phyloP scores from a whole-genome alignment of 2,113 vertebrate species.

The Carassius gibelio region DNA sequence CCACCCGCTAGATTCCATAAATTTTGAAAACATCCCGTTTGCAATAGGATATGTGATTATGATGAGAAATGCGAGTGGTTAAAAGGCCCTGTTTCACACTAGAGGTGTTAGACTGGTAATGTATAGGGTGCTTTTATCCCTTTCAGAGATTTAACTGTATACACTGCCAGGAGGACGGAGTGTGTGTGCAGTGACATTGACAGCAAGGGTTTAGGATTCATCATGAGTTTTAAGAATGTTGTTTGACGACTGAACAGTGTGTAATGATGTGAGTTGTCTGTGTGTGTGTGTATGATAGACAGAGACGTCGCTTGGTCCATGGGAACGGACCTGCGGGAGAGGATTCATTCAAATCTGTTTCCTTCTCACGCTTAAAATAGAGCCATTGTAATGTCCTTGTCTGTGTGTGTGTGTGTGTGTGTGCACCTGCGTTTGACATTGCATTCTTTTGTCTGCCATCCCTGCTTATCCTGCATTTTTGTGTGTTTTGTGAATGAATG shows the following conservation, averaged over 20 bases:
- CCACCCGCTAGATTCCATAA: slow-evolving; percentile 12
- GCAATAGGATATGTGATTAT: slow-evolving; percentile 37
- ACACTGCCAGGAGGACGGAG: background rate
- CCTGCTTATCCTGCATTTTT: slow-evolving; percentile 24
- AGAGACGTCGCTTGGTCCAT: slow-evolving; percentile 79
- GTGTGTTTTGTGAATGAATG: slow-evolving; percentile 11
- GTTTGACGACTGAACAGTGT: slow-evolving; percentile 22
- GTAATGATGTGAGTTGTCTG: slow-evolving; percentile 2
- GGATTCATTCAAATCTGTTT: slow-evolving; percentile 99
- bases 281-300: slow-evolving; percentile 34
- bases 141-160: slow-evolving; percentile 26
- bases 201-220: slow-evolving; percentile 8
- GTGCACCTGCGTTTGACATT: slow-evolving; percentile 41
- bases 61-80: slow-evolving; percentile 42
- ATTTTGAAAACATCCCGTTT: slow-evolving; percentile 6
- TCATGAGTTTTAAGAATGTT: slow-evolving; percentile 29
- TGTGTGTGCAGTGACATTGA: background rate
- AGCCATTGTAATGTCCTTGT: slow-evolving; percentile 96
- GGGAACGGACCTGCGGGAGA: slow-evolving; percentile 99
- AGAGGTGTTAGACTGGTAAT: slow-evolving; percentile 46
- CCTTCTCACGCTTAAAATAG: slow-evolving; percentile 98
- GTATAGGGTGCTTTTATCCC: slow-evolving; percentile 18
- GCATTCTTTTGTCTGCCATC: background rate
- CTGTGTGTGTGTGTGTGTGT: slow-evolving; percentile 82
- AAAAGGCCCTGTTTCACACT: slow-evolving; percentile 39